phyloP scores from a whole-genome alignment of 2,113 vertebrate species.

The Alligator sinensis region DNA sequence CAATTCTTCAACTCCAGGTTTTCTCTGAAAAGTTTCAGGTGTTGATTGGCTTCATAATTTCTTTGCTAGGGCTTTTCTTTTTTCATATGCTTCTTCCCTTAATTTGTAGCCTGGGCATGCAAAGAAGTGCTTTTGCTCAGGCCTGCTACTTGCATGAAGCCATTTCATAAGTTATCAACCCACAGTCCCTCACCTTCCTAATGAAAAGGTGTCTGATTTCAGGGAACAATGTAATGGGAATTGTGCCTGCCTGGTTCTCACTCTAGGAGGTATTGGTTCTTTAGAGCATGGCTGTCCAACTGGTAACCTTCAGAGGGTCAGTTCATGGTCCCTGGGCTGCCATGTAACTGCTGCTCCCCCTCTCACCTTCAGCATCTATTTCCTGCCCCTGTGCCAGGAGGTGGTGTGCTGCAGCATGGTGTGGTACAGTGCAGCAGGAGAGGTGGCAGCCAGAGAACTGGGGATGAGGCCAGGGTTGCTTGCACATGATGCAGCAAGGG shows the following conservation, averaged over 20 bases:
- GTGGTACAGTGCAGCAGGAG: too few species aligned
- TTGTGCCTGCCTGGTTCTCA: background rate
- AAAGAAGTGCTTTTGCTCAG: background rate
- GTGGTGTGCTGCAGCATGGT: too few species aligned
- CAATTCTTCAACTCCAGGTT: background rate
- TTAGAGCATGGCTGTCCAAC: background rate
- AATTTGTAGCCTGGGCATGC: background rate
- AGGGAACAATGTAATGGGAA: background rate
- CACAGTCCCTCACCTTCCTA: background rate
- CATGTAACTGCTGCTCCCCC: background rate
- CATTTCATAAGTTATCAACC: background rate
- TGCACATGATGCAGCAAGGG: too few species aligned
- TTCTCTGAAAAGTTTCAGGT: slow-evolving; percentile 19
- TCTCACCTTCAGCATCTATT: background rate
- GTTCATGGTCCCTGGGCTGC: background rate
- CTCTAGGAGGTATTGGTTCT: background rate
- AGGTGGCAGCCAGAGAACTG: too few species aligned
- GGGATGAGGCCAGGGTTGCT: too few species aligned
- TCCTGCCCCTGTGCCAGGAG: background rate
- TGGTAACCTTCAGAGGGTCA: background rate
- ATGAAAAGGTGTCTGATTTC: background rate
- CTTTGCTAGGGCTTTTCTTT: background rate
- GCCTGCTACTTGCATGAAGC: background rate
- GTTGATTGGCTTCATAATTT: background rate
- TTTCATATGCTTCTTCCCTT: background rate